Evolutionary conservation across 2,113 vertebrate genomes (phyloP).

Genomic region (Dicrurus megarhynchus): DNA sequence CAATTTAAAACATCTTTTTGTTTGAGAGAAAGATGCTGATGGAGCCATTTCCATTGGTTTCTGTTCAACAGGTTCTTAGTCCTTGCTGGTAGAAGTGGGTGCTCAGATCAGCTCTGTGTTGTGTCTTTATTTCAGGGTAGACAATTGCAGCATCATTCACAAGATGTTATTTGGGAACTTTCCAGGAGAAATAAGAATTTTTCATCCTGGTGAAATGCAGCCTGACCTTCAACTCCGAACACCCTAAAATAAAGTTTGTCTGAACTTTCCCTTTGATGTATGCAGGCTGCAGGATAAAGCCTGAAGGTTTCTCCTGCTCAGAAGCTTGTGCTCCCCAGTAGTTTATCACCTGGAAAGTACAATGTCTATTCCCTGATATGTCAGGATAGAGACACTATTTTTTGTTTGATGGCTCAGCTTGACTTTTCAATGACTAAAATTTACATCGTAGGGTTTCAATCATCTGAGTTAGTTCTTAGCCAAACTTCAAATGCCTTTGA

Average conservation of each 20-base stretch:
- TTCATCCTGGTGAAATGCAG: background rate
- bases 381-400: background rate
- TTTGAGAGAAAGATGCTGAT: background rate
- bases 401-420: conserved; percentile 27
- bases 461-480: background rate
- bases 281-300: background rate
- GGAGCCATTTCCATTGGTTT: background rate
- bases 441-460: conserved; percentile 9
- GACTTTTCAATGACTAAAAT: conserved; percentile 45
- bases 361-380: conserved; percentile 5
- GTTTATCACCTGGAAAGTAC: conserved; percentile 21
- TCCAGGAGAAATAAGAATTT: background rate
- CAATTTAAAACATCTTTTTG: background rate
- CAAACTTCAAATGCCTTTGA: conserved; percentile 27
- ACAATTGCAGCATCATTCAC: background rate
- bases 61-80: background rate
- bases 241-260: background rate
- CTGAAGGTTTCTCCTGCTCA: background rate
- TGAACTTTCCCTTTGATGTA: background rate
- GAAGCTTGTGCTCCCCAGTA: background rate
- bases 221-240: conserved; percentile 11
- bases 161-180: background rate
- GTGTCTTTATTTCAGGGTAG: background rate
- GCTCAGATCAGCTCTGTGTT: background rate
- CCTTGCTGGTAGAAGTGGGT: background rate